A percentile compares a stretch with the other conserved stretches of the same genome.
Evolutionary conservation across 1,140 invertebrate genomes (phyloP).

Genomic region (Streblospio benedicti): DNA sequence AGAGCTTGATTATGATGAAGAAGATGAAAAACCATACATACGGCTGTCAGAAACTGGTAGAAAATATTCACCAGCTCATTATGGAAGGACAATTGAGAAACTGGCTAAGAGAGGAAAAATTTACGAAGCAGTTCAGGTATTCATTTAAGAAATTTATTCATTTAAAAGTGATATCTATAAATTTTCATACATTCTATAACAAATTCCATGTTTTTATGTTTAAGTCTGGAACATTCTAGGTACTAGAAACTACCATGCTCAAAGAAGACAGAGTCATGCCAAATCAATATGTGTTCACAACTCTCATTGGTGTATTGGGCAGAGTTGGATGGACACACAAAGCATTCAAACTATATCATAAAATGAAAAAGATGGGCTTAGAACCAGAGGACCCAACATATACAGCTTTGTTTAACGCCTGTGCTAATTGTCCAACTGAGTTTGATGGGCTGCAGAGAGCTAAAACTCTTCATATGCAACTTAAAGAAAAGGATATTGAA

Average conservation of each 20-base stretch:
- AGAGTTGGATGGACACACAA: slow-evolving; percentile 70
- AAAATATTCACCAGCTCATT: no score
- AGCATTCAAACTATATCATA: slow-evolving; percentile 71
- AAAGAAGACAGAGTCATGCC: slow-evolving; percentile 69
- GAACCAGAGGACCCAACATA: slow-evolving; percentile 62
- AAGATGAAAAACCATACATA: no score
- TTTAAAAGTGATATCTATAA: no score
- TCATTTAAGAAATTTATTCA: no score
- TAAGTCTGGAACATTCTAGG: no score
- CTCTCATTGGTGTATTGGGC: slow-evolving; percentile 71
- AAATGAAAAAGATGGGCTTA: slow-evolving; percentile 68
- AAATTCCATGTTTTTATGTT: no score
- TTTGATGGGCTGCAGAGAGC: slow-evolving; percentile 59
- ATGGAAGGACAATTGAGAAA: no score
- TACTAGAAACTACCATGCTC: slow-evolving; percentile 64
- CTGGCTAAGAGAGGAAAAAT: no score
- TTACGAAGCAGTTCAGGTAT: no score
- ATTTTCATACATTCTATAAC: no score
- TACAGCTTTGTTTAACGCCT: slow-evolving; percentile 78
- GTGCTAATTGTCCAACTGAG: slow-evolving; percentile 65
- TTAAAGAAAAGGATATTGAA: slow-evolving; percentile 59
- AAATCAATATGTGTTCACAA: slow-evolving; percentile 66
- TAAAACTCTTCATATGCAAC: slow-evolving; percentile 55
- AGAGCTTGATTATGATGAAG: no score
- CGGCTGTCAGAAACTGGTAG: no score